Conservation (phyloP, 2,113 vertebrate species). For the Pycnonotus jocosus region DNA sequence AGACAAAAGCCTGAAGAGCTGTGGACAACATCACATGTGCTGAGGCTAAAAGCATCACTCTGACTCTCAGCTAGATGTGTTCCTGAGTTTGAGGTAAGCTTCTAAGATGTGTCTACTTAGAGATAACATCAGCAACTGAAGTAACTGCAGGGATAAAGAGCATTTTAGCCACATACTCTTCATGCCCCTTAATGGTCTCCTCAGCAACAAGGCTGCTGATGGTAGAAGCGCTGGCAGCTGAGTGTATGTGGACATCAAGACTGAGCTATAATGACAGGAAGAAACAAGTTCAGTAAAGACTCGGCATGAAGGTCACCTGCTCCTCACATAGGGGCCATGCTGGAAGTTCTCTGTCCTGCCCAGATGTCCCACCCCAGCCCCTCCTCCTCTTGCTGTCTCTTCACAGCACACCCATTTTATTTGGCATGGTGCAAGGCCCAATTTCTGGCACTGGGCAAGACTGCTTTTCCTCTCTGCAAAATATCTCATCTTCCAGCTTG, state of each 20-base stretch:
- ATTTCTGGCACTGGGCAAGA: neutral
- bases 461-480: neutral
- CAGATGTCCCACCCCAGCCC: neutral
- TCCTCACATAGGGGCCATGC: neutral
- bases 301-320: neutral
- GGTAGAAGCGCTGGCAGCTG: neutral
- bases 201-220: slow-evolving; percentile 35
- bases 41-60: neutral
- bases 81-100: neutral
- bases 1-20: neutral
- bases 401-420: neutral
- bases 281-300: neutral
- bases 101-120: neutral
- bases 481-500: neutral
- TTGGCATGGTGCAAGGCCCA: accelerated
- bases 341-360: neutral
- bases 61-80: neutral
- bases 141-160: neutral
- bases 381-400: neutral
- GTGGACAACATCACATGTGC: neutral
- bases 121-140: neutral
- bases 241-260: neutral
- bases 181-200: slow-evolving; percentile 1
- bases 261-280: neutral
- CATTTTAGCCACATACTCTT: neutral